A percentile compares a stretch with the other conserved stretches of the same genome.
Conservation (phyloP, 2,113 vertebrate genomes). For the Verasper variegatus region DNA sequence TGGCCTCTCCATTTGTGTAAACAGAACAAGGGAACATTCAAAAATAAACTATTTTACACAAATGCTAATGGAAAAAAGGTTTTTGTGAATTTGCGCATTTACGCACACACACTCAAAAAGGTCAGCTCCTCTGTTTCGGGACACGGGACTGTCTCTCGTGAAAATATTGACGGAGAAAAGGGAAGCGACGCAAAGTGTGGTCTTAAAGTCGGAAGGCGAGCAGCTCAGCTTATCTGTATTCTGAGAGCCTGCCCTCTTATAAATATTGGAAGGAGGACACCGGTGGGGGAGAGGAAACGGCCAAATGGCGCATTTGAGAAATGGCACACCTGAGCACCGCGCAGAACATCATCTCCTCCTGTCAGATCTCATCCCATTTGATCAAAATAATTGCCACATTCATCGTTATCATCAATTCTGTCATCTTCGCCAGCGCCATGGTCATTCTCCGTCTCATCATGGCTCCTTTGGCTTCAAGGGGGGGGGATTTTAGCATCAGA, state of each 20-base stretch:
- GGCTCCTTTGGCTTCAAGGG: conserved; percentile 48
- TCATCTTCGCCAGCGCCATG: conserved; percentile 61
- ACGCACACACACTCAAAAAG: conserved; percentile 53
- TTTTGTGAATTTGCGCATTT: conserved; percentile 46
- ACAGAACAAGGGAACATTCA: conserved; percentile 52
- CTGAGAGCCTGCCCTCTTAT: conserved; percentile 70
- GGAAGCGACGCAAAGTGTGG: conserved; percentile 56
- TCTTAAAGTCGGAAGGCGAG: conserved; percentile 64
- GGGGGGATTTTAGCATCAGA: conserved; percentile 49
- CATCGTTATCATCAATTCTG: conserved; percentile 76
- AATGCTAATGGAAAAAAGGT: conserved; percentile 63
- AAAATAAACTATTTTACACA: conserved; percentile 55
- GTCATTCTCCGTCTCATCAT: conserved; percentile 68
- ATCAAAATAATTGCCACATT: conserved; percentile 79
- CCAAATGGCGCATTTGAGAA: conserved; percentile 78
- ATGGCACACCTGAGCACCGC: conserved; percentile 78
- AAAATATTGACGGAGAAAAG: conserved; percentile 69
- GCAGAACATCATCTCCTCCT: conserved; percentile 76
- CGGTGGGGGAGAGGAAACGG: conserved; percentile 64
- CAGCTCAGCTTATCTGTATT: conserved; percentile 74
- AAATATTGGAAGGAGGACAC: conserved; percentile 82
- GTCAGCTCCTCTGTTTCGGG: conserved; percentile 70
- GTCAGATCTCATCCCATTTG: conserved; percentile 77
- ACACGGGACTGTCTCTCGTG: conserved; percentile 53
- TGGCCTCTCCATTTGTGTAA: conserved; percentile 60